Base-by-base conservation (phyloP, 2,797 vertebrate genomes). In the Choloepus didactylus region DNA sequence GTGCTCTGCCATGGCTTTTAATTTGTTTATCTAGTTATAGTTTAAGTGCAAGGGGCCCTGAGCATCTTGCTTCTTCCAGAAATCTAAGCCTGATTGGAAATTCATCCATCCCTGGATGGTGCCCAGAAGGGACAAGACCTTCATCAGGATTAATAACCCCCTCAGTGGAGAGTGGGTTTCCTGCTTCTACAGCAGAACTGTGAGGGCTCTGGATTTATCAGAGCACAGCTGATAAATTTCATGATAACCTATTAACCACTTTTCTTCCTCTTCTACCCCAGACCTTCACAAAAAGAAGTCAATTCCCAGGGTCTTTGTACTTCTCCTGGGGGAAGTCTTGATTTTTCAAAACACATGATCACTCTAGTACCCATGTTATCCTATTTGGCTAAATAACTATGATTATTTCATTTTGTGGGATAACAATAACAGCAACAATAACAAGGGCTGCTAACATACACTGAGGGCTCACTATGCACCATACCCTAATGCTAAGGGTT, bases 51-150 rank as follows among this genome's bases (percentile, higher is more conserved):
- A 54, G 82, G 25, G 29, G 15, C 18, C n/a, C 44, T 54, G 44
- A 83, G 38, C 66, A 67, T 38, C n/a, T 87, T 44, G 59, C 27
- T 21, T 89, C 44, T 87, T 91, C 31, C 16, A 91, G 93, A 89
- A 88, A 83, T n/a, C 31, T 19, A 76, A 83, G n/a, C n/a, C 35
- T 44, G 10, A 18, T 3, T 62, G 41, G 67, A 51, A 87, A 56
- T 14, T 25, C 5, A 38, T 25, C 56, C 64, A 21, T 76, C 46
- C 31, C 4, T 38, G 64, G 38, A 21, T 6, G 23, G 59, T 54
- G 9, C 59, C 51, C 23, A 59, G 62, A 27, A 67, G 31, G 18
- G 5, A 80, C 56, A 19, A 62, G 59, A 69, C 54, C 3, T 64
- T 79, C 72, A 9, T 79, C 14, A 29, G 72, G 72, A 41, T 4